Base-by-base conservation (phyloP, 2,888 invertebrate species). In the Ditylenchus weischeri region DNA sequence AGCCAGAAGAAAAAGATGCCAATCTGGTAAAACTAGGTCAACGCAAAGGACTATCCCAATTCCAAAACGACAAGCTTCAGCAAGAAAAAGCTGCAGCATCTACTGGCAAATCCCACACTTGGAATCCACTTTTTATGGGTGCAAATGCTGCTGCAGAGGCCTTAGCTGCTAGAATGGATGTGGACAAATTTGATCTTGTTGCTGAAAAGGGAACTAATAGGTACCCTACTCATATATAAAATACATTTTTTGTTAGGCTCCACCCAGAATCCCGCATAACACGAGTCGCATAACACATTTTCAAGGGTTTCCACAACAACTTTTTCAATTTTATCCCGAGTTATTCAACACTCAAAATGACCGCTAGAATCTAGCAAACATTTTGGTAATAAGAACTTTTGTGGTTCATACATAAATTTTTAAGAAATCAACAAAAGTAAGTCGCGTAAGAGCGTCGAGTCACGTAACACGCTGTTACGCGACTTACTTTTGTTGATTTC, bases 51-150 rank as follows among this genome's bases (percentile, higher is more conserved):
- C 18, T 71, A 0, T 86, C 90, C 0, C 88, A 89, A 23, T 94
- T 88, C 84, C 93, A 93, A 82, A 88, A 90, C 80, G 91, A 91
- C 84, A 93, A 92, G 81, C 88, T 88, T 6, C 86, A 89, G 64
- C 88, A 90, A 83, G 84, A 89, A 73, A 93, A 92, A 84, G 88
- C 80, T 11, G 67, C 66, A 47, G 76, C 76, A 21, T 67, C 19
- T 36, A 57, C 65, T 13, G 58, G 64, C 50, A 68, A 54, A 51
- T 29, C 66, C 21, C 90, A 92, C 84, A 95, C 93, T 83, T 98
- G 98, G 98, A 98, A 98, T 85, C 89, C 92, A 0, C 84, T 98
- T 60, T 98, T 98, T 83, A 86, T 98, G 74, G 93, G 93, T 0
- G 88, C 90, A 18, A 91, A 93, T 85, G 93, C 94, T 0, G 90